Conservation (phyloP, 2,888 invertebrate genomes). For the Ernsta delagoae region DNA sequence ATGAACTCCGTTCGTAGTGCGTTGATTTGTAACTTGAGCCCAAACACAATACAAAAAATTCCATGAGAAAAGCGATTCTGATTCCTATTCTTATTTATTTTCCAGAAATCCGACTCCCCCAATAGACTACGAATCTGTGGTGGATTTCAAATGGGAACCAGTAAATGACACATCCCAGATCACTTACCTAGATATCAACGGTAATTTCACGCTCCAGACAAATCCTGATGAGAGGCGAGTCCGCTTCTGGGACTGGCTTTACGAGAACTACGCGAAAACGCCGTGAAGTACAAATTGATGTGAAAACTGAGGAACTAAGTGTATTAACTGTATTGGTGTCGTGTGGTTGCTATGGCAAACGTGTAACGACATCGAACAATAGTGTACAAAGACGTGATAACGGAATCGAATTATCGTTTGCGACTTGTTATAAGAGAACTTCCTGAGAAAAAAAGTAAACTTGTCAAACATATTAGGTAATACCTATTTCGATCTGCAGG, state of each 20-base stretch:
- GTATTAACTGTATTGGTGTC: no score
- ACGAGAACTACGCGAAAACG: constrained; percentile 61
- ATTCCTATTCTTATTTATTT: constrained; percentile 36
- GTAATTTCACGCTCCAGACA: constrained; percentile 74
- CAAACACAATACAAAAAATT: no score
- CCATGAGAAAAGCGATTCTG: no score
- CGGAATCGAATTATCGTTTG: background rate
- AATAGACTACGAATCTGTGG: constrained; percentile 73
- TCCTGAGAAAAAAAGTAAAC: no score
- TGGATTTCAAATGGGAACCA: constrained; percentile 82
- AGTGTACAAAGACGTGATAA: constrained; percentile 4
- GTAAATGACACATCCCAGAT: constrained; percentile 68
- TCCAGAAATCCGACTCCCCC: constrained; percentile 83
- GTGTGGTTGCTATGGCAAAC: constrained; percentile 5
- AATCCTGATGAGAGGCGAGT: constrained; percentile 83
- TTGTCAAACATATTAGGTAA: no score
- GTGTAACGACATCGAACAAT: constrained; percentile 21
- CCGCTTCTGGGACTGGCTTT: constrained; percentile 84
- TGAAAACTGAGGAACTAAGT: constrained; percentile 27
- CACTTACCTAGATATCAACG: constrained; percentile 82
- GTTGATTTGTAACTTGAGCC: no score
- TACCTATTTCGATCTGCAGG: background rate
- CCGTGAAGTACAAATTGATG: constrained; percentile 35
- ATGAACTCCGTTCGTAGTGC: no score
- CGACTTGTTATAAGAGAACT: background rate